Evolutionary conservation across 2,888 invertebrate genomes (phyloP).

Genomic region (Erebia epiphron): DNA sequence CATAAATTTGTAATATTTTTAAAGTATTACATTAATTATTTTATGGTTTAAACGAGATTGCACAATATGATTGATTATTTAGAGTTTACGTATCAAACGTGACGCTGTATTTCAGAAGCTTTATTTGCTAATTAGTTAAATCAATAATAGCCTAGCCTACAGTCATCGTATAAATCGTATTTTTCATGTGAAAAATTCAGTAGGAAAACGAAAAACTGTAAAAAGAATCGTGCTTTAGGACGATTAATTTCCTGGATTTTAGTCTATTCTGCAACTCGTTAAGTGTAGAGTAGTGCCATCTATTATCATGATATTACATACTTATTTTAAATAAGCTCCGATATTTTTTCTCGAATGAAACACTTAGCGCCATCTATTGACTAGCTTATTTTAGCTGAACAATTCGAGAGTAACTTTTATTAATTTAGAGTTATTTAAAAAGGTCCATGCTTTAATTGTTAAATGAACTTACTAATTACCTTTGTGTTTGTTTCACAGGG

Average conservation of each 20-base stretch:
- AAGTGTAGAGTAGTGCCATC: slow-evolving; percentile 17
- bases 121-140: no score
- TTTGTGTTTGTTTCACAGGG: no score
- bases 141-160: no score
- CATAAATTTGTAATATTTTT: not conserved
- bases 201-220: not conserved
- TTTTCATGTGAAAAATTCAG: no score
- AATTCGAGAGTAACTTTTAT: no score
- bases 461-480: no score
- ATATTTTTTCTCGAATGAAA: not conserved
- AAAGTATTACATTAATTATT: not conserved
- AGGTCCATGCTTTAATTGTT: not conserved
- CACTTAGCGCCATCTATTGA: slow-evolving; percentile 14
- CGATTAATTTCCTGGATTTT: not conserved
- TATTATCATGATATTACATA: slow-evolving; percentile 2
- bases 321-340: not conserved
- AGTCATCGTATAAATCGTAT: no score
- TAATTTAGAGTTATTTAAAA: not conserved
- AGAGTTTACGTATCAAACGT: no score
- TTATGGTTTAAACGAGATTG: no score
- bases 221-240: not conserved
- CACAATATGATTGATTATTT: no score
- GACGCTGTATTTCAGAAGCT: no score
- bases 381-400: not conserved
- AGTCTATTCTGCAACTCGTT: not conserved